These are phyloP conservation scores for Enteromius unitaeniatus DNA, from an alignment of 2,797 vertebrate genomes.

Conservation along the genomic window DNA sequence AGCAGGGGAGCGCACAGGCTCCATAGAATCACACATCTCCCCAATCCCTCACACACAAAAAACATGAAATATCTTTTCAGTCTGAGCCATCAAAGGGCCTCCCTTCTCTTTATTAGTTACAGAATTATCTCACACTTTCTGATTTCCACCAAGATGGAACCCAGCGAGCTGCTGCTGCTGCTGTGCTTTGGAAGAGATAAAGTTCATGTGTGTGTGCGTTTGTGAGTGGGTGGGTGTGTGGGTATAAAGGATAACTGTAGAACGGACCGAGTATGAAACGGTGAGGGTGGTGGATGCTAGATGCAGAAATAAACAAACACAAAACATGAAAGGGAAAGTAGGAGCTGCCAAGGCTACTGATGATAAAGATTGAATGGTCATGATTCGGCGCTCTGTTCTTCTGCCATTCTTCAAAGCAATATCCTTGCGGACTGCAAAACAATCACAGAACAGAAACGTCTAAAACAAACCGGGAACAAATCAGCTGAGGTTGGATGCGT, in stretches of 20 bases:
- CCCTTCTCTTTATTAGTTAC: slow-evolving; percentile 95
- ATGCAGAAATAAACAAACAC: slow-evolving; percentile 57
- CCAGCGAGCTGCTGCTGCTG: slow-evolving; percentile 64
- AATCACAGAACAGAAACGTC: slow-evolving; percentile 67
- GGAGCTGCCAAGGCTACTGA: slow-evolving; percentile 68
- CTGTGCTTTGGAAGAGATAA: slow-evolving; percentile 78
- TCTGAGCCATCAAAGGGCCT: slow-evolving; percentile 89
- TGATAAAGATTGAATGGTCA: slow-evolving; percentile 70
- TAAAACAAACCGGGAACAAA: slow-evolving; percentile 47
- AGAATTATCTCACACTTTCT: slow-evolving; percentile 93
- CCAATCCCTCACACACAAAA: slow-evolving; percentile 90
- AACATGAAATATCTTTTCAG: slow-evolving; percentile 99
- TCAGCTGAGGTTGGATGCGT: not conserved
- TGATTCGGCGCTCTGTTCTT: slow-evolving; percentile 66
- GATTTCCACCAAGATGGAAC: slow-evolving; percentile 85
- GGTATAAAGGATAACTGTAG: slow-evolving; percentile 39
- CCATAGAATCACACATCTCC: slow-evolving; percentile 90
- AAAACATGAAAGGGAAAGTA: slow-evolving; percentile 70
- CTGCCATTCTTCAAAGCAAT: slow-evolving; percentile 74
- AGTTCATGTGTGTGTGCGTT: slow-evolving; percentile 63
- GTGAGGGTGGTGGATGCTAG: slow-evolving; percentile 38
- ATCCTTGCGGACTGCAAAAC: slow-evolving; percentile 74
- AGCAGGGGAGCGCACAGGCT: slow-evolving; percentile 89
- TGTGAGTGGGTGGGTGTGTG: slow-evolving; percentile 52
- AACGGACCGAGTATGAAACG: slow-evolving; percentile 48